Conservation (phyloP, 2,888 invertebrate species). For the Mimas tiliae region DNA sequence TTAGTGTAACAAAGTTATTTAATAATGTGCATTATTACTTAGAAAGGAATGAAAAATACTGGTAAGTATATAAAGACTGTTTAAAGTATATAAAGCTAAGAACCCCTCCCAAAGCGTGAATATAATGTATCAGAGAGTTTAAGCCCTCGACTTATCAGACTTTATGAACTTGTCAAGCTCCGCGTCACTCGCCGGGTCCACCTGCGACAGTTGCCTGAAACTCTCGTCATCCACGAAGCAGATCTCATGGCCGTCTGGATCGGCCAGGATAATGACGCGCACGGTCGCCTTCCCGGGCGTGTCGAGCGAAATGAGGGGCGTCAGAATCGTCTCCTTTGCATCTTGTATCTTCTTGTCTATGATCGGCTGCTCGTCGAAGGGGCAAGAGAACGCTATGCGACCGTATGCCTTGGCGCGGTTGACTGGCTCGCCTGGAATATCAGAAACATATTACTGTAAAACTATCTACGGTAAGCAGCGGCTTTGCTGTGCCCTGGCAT, state of each 20-base stretch:
- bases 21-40: conserved; percentile 5
- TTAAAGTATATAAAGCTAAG: conserved; percentile 28
- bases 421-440: conserved; percentile 85
- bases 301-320: conserved; percentile 95
- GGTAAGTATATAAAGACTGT: no score
- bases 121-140: conserved; percentile 34
- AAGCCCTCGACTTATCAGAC: conserved; percentile 85
- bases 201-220: conserved; percentile 93
- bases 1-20: not conserved
- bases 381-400: conserved; percentile 97
- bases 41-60: not conserved
- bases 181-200: conserved; percentile 93
- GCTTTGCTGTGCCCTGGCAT: no score
- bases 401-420: conserved; percentile 96
- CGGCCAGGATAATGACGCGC: conserved; percentile 97
- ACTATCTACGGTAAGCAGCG: no score
- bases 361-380: conserved; percentile 89
- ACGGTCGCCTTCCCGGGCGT: conserved; percentile 99
- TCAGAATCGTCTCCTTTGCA: conserved; percentile 90
- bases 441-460: not conserved
- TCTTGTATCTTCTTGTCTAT: conserved; percentile 90
- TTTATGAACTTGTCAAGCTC: conserved; percentile 91
- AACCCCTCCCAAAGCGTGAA: conserved; percentile 40
- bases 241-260: conserved; percentile 99
- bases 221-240: conserved; percentile 99